Evolutionary conservation across 2,797 vertebrate genomes (phyloP), one percentile per base, ranked within the genome.

Genomic region (Sebastes nivosus): DNA sequence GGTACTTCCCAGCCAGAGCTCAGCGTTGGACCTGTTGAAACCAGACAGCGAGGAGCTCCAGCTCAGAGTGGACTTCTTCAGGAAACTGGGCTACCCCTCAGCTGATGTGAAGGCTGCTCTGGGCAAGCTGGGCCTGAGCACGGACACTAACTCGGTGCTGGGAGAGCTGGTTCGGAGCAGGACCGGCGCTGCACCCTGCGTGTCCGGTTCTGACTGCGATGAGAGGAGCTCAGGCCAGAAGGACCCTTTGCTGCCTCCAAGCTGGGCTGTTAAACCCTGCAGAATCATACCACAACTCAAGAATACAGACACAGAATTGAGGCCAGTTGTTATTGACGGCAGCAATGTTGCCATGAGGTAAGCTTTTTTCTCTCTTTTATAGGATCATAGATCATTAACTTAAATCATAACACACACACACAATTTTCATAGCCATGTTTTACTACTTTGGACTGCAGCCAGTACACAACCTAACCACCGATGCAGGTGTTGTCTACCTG

Each of bases 341-440:
- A 99, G 99, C 94, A 99, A 99, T 9, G 97, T 99, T 76, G 98
- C 99, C 78, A 99, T 99, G 97, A 99, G 98, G 99, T 99, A 93
- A 88, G 16, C 24, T 14, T 52, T 14, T 34, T 9, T 27, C 8
- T 54, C 1, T 65, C 5, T 52, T 74, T 64, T 18, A 52, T 24
- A 8, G n/a, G 1, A 32, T 50, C 14, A 25, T 25, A 32, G 6
- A 25, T 65, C 1, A 30, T 80, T 12, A 24, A 12, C 22, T 77
- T 25, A 20, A 83, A 55, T 68, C 10, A 20, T 46, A 18, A 38
- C 36, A 14, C 36, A 38, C 36, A 24, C 12, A 20, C 1, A 24
- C 32, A 2, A 8, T 67, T 63, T 8, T 54, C 1, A 13, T 13
- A n/a, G 42, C 22, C 38, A 2, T 22, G 3, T 38, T 57, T 75